Conservation (phyloP, 2,888 invertebrate species). For the Nephrotoma appendiculata region DNA sequence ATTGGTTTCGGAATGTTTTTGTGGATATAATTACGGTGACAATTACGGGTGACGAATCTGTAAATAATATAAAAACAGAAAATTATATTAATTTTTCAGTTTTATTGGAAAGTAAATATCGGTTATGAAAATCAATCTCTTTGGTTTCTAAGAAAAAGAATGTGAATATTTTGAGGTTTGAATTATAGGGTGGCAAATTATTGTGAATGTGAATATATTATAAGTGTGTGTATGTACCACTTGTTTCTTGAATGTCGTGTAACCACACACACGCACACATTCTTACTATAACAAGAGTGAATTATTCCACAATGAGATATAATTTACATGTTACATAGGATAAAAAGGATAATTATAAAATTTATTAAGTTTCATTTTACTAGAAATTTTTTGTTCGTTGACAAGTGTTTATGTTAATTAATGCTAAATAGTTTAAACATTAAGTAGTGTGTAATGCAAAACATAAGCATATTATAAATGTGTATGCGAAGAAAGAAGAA, state of each 20-base stretch:
- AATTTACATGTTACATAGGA: not conserved
- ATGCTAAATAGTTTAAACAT: not conserved
- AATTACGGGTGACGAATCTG: not conserved
- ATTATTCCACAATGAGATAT: not conserved
- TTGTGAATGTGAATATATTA: not conserved
- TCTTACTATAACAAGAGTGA: not conserved
- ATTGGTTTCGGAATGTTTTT: not conserved
- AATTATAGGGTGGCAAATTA: not conserved
- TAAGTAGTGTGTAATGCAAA: not conserved
- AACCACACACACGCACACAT: not conserved
- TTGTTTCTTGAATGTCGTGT: not conserved
- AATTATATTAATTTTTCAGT: not conserved
- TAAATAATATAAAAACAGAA: not conserved
- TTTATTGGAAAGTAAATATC: not conserved
- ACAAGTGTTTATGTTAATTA: not conserved
- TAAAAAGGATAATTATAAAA: not conserved
- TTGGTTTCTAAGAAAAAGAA: not conserved
- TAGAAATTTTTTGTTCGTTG: not conserved
- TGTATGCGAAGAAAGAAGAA: not conserved
- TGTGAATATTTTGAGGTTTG: not conserved
- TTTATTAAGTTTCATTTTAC: not conserved
- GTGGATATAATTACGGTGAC: not conserved
- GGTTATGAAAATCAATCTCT: not conserved
- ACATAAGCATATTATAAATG: not conserved
- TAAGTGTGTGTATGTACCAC: too few species aligned